Base-by-base conservation (phyloP, 2,797 vertebrate species). In the Danio tinwini region DNA sequence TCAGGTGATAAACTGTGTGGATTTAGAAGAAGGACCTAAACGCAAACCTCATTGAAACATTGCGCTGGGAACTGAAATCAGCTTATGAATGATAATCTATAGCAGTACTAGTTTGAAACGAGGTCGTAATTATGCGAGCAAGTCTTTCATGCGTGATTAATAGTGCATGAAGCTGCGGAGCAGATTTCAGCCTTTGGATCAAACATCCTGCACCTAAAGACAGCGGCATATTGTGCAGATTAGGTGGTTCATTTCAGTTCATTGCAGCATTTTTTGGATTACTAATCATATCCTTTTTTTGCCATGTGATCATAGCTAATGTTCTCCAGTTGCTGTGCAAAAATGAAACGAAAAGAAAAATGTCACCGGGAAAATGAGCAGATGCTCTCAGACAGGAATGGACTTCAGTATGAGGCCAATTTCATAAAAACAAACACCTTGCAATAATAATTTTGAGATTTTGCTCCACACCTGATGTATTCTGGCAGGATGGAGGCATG, bases 401-500 rank as follows among this genome's bases (percentile, higher is more conserved):
- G 16, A 61, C 49, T 71, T 2, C n/a, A 17, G 0, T 50, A 12
- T 19, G 16, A n/a, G 29, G 19, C 10, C 45, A 49, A 13, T 53
- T 70, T 55, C 0, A 53, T 40, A 49, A 70, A 70, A 53, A 53
- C 6, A 70, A 53, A 53, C 6, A 53, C 49, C 10, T 12, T 37
- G 52, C 49, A 53, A 42, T 11, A 40, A 55, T 16, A 17, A 6
- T 29, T 17, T 19, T 17, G 56, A 52, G 6, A 50, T 67, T 14
- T 19, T 8, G 42, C 0, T 11, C 14, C 93, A 87, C 86, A 96
- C 95, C 96, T 93, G 82, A 87, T 91, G 62, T 97, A 97, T 85
- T 97, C 96, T 0, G 96, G 96, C 42, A 97, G 93, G 75, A 96
- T 94, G 0, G 90, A 92, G 7, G 92, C 91, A 17, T 95, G 95